Conservation (phyloP, 2,888 invertebrate genomes). For the Hybos culiciformis region DNA sequence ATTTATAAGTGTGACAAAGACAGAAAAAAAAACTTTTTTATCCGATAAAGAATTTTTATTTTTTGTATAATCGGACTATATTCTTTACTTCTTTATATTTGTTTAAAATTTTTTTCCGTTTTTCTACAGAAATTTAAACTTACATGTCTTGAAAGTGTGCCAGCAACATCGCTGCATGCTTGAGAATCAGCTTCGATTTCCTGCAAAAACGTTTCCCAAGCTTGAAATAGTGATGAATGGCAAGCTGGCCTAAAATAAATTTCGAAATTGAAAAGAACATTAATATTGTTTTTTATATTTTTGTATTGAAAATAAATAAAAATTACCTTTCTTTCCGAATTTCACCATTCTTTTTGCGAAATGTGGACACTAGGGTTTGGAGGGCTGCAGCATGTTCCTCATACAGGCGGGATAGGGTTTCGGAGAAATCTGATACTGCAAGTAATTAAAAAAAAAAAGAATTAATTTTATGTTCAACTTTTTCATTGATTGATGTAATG, state of each 20-base stretch:
- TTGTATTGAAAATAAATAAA: too few species aligned
- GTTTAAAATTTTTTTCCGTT: too few species aligned
- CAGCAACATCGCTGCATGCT: slow-evolving; percentile 71
- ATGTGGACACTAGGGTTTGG: slow-evolving; percentile 72
- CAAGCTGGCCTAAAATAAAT: slow-evolving; percentile 51
- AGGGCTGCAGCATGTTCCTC: slow-evolving; percentile 80
- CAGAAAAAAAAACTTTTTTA: background rate
- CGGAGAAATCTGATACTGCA: slow-evolving; percentile 84
- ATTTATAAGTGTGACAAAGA: too few species aligned
- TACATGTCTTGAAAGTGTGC: slow-evolving; percentile 58
- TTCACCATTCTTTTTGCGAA: slow-evolving; percentile 72
- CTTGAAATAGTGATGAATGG: slow-evolving; percentile 69
- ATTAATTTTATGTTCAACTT: background rate
- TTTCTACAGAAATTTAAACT: slow-evolving; percentile 14
- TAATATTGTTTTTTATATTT: background rate
- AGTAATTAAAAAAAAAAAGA: slow-evolving; percentile 14
- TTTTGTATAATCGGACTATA: too few species aligned
- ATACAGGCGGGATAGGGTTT: slow-evolving; percentile 76
- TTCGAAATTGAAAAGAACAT: slow-evolving; percentile 3
- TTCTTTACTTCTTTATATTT: too few species aligned
- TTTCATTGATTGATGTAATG: background rate
- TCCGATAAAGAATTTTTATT: too few species aligned
- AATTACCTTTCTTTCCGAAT: slow-evolving; percentile 71
- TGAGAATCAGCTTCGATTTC: slow-evolving; percentile 83
- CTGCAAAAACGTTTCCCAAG: slow-evolving; percentile 81